These are phyloP conservation scores for Sanderia malayensis DNA, from an alignment of 30 jellyfish, hydroid and myxozoan genomes.

Conservation along the genomic window DNA sequence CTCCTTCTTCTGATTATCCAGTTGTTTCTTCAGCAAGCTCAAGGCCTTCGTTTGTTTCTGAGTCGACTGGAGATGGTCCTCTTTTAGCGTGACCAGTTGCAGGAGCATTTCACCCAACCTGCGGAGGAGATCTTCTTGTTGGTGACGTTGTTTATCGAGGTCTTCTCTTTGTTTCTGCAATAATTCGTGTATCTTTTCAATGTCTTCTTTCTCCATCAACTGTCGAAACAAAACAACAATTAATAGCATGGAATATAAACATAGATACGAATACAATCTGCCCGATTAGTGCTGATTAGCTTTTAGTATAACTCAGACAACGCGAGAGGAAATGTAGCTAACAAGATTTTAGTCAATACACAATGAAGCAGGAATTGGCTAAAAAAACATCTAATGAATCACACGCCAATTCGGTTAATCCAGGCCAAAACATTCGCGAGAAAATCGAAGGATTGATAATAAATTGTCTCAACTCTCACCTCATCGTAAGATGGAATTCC, in stretches of 20 bases:
- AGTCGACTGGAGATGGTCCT: constrained; percentile 80
- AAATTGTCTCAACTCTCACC: background rate
- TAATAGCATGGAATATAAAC: too few relatives aligned
- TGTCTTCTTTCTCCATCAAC: constrained; percentile 55
- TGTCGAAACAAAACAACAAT: too few relatives aligned
- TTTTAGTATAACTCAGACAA: too few relatives aligned
- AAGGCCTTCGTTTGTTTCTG: constrained; percentile 85
- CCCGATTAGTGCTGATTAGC: too few relatives aligned
- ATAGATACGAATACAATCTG: too few relatives aligned
- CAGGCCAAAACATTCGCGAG: too few relatives aligned
- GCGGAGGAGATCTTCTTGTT: constrained; percentile 72
- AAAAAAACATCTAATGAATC: too few relatives aligned
- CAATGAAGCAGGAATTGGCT: too few relatives aligned
- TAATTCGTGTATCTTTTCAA: constrained; percentile 47
- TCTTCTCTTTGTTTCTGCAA: constrained; percentile 71
- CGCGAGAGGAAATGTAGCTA: too few relatives aligned
- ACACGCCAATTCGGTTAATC: too few relatives aligned
- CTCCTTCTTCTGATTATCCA: constrained; percentile 68
- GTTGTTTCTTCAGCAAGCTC: constrained; percentile 70
- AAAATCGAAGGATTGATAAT: too few relatives aligned
- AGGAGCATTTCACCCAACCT: constrained; percentile 78
- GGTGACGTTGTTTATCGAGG: constrained; percentile 60
- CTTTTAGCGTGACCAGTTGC: constrained; percentile 77
- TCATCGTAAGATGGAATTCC: constrained; percentile 11
- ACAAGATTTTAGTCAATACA: too few relatives aligned